Evolutionary conservation across 2,113 vertebrate species (phyloP), one percentile per base, ranked within the genome.

Genomic region (Emberiza fucata): DNA sequence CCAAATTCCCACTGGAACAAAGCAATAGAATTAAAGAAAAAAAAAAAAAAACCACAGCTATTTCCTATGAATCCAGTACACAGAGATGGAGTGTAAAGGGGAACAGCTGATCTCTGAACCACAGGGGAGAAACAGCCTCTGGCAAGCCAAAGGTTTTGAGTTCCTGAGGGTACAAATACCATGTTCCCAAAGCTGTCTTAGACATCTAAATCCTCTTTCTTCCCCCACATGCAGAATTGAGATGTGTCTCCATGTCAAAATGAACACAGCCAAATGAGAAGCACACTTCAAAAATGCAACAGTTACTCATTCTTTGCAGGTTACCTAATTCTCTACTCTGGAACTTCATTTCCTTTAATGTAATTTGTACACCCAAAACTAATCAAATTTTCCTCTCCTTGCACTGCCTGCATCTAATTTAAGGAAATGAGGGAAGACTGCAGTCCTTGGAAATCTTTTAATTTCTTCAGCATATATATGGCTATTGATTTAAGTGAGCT

Each of bases 1-100:
- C 80, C 69, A 90, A 93, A 96, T 81, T 95, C 95, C 94, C 95
- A 86, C 61, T 75, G 92, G 88, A 94, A 92, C 80, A 69, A 88
- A 88, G 77, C 39, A 21, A 51, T 66, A 47, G 22, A 45, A 84
- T 60, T 66, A 54, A 59, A 87, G 40, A 64, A 73, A 90, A 78
- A 54, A 59, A 87, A 37, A 64, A 73, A 90, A 78, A 54, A 5
- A 2, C 18, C 27, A 50, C 28, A 71, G 80, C 71, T 75, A 81
- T 81, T 95, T 95, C 92, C 90, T 88, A 35, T 60, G 25, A 90
- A 56, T 19, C 28, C 65, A 81, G 50, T 23, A 59, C 37, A 48
- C 0, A 0, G 56, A 63, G 71, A 81, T 8, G 12, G 51, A 70
- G 56, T 14, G 39, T 21, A 78, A 88, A 88, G 86, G 60, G 61